These are phyloP conservation scores for Pseudochromis fuscus DNA, from an alignment of 2,797 vertebrate genomes.

Conservation along the genomic window DNA sequence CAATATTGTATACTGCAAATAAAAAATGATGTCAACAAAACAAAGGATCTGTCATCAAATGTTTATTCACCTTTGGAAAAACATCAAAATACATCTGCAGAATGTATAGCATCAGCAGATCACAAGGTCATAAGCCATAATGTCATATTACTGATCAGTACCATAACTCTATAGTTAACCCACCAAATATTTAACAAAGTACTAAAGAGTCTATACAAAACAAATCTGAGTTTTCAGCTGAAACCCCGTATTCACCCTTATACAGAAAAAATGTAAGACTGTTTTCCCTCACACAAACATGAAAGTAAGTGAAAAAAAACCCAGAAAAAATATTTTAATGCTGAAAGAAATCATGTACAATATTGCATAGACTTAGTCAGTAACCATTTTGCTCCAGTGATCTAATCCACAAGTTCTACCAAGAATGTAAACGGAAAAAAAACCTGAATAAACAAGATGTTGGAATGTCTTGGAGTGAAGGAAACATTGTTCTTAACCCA, in stretches of 20 bases:
- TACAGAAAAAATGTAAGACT: conserved; percentile 1
- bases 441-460: neutral
- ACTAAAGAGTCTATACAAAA: conserved; percentile 11
- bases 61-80: conserved; percentile 69
- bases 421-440: conserved; percentile 16
- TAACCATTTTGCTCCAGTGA: neutral
- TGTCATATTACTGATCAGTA: conserved; percentile 11
- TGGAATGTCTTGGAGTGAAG: conserved; percentile 51
- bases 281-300: neutral
- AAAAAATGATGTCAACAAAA: neutral
- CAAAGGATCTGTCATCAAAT: neutral
- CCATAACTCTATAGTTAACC: conserved; percentile 4
- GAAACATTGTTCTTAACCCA: neutral
- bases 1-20: neutral
- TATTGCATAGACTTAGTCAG: conserved; percentile 51
- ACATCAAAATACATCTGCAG: conserved; percentile 23
- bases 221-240: neutral
- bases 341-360: conserved; percentile 7
- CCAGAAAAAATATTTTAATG: conserved; percentile 13
- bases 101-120: conserved; percentile 28
- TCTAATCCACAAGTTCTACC: neutral
- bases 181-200: conserved; percentile 27
- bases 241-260: conserved; percentile 37
- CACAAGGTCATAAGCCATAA: conserved; percentile 16
- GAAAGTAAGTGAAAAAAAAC: conserved; percentile 5